Conservation (phyloP, 2,113 vertebrate species). For the Lanius collurio region DNA sequence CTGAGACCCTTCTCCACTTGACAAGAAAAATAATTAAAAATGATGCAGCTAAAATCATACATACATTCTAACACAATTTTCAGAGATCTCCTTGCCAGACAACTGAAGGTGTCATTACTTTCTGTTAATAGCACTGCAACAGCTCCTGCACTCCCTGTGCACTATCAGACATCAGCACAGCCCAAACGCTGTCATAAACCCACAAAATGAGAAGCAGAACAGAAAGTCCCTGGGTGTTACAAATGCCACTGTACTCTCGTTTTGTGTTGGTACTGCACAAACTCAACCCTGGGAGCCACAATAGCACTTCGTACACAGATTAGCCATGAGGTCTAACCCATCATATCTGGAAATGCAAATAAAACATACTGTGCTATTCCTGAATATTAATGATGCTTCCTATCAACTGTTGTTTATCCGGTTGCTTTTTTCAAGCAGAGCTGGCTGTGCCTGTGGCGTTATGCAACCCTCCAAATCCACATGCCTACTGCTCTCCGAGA, state of each 20-base stretch:
- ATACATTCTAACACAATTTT: background rate
- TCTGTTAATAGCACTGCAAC: background rate
- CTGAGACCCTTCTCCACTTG: background rate
- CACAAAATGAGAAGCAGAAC: background rate
- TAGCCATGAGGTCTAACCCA: background rate
- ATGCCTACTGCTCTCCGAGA: background rate
- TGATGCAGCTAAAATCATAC: background rate
- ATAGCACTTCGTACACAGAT: fast-evolving
- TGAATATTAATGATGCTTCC: background rate
- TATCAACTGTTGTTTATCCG: background rate
- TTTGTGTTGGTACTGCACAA: background rate
- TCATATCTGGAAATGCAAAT: background rate
- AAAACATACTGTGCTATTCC: background rate
- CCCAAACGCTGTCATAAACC: background rate
- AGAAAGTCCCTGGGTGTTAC: background rate
- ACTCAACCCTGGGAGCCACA: background rate
- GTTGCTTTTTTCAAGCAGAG: background rate
- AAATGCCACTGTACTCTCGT: background rate
- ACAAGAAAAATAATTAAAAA: background rate
- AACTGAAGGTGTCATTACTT: background rate
- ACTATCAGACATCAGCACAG: background rate
- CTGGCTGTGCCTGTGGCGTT: background rate
- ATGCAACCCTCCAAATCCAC: constrained; percentile 38
- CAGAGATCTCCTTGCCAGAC: background rate
- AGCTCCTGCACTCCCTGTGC: background rate